Evolutionary conservation across 35 echinoderm and acorn worm genomes (phyloP).

Genomic region (Hemicentrotus pulcherrimus): DNA sequence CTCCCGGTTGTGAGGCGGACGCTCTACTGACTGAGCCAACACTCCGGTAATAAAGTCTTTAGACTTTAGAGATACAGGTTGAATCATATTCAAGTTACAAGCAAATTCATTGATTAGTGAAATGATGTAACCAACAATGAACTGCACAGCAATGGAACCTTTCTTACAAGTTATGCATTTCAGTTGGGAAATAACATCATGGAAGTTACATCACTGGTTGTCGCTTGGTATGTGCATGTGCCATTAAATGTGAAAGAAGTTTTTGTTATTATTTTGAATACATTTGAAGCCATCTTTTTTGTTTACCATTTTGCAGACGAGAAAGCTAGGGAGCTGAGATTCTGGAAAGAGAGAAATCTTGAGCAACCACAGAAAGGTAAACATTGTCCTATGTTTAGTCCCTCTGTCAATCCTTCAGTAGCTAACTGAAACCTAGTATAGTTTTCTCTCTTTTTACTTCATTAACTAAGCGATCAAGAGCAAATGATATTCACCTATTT

Average conservation of each 20-base stretch:
- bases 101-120: too few species aligned
- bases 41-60: too few species aligned
- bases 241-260: neutral
- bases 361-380: slow-evolving; percentile 30
- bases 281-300: neutral
- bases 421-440: too few species aligned
- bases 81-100: neutral
- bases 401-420: too few species aligned
- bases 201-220: neutral
- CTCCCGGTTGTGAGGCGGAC: too few species aligned
- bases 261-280: neutral
- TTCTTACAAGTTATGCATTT: too few species aligned
- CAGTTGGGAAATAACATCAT: neutral
- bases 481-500: too few species aligned
- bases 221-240: neutral
- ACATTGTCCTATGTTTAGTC: neutral
- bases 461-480: too few species aligned
- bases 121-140: too few species aligned
- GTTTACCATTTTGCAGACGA: neutral
- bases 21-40: too few species aligned
- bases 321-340: slow-evolving; percentile 1
- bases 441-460: too few species aligned
- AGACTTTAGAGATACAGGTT: neutral
- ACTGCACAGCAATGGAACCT: too few species aligned
- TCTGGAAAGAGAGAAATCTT: slow-evolving; percentile 46